Conservation (phyloP, 2,113 vertebrate species). For the Heloderma charlesbogerti region DNA sequence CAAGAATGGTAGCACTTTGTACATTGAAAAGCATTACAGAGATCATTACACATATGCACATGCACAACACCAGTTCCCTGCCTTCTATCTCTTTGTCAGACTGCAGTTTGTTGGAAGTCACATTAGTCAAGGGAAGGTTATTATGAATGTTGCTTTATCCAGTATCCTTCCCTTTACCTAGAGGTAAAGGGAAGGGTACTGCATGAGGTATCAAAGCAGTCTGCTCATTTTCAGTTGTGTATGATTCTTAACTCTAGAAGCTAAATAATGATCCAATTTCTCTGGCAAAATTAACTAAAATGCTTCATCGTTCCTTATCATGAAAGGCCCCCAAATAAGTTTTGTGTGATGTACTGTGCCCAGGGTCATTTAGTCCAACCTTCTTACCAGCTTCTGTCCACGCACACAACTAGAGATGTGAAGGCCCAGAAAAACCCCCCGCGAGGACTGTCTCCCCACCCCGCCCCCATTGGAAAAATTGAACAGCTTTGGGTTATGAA, state of each 20-base stretch:
- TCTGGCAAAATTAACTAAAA: neutral
- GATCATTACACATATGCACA: neutral
- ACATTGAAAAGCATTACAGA: neutral
- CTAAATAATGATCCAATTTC: neutral
- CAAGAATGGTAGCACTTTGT: neutral
- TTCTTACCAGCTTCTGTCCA: neutral
- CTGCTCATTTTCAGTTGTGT: neutral
- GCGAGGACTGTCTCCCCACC: too few species aligned
- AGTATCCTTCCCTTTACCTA: neutral
- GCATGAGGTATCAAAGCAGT: neutral
- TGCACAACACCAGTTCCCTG: neutral
- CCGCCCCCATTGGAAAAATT: too few species aligned
- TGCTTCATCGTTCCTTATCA: neutral
- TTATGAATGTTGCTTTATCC: neutral
- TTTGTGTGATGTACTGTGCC: neutral
- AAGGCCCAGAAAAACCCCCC: too few species aligned
- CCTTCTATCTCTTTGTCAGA: neutral
- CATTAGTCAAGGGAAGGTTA: neutral
- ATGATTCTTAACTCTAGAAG: too few species aligned
- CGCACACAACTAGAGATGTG: too few species aligned
- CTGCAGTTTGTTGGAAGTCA: neutral
- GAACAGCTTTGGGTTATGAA: too few species aligned
- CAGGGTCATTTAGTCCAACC: neutral
- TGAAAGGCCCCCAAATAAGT: neutral
- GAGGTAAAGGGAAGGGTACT: too few species aligned